A percentile compares a stretch with the other conserved stretches of the same genome.
Conservation (phyloP, 1,140 invertebrate genomes). For the Ectropis grisescens region DNA sequence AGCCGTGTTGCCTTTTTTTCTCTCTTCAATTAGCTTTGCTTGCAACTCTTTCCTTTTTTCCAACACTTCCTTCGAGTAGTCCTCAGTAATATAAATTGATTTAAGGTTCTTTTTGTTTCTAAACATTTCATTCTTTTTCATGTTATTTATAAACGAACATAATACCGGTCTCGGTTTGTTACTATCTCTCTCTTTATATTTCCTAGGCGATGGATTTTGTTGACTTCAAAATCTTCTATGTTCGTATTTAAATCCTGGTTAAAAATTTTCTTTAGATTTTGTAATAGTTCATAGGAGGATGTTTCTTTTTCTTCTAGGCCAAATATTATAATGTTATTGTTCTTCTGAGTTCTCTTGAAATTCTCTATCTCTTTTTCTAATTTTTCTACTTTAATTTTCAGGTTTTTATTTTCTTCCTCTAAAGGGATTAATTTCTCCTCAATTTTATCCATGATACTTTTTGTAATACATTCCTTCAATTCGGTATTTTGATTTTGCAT, state of each 20-base stretch:
- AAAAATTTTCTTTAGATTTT: background rate
- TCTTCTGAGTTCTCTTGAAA: constrained; percentile 1
- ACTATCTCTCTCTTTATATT: background rate
- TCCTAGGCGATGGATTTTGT: background rate
- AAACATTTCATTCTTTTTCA: constrained; percentile 6
- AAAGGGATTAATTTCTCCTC: constrained; percentile 3
- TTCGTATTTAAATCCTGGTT: background rate
- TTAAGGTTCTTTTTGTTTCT: constrained; percentile 16
- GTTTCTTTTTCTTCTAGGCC: constrained; percentile 1
- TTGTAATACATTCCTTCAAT: constrained; percentile 3
- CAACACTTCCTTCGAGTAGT: constrained; percentile 16
- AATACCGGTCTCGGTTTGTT: no score
- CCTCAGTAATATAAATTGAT: constrained; percentile 12
- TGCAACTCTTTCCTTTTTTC: constrained; percentile 15
- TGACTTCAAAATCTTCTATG: background rate
- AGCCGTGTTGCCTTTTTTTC: constrained; percentile 14
- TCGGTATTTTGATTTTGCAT: constrained; percentile 6
- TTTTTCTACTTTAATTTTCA: constrained; percentile 3
- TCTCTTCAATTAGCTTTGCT: constrained; percentile 11
- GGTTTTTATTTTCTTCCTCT: constrained; percentile 2
- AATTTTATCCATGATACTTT: constrained; percentile 4
- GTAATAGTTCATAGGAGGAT: background rate
- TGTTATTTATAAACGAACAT: background rate
- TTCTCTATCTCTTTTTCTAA: constrained; percentile 1
- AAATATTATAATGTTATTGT: background rate